Conservation (phyloP, 2,888 invertebrate species). For the Halictus quadricinctus region DNA sequence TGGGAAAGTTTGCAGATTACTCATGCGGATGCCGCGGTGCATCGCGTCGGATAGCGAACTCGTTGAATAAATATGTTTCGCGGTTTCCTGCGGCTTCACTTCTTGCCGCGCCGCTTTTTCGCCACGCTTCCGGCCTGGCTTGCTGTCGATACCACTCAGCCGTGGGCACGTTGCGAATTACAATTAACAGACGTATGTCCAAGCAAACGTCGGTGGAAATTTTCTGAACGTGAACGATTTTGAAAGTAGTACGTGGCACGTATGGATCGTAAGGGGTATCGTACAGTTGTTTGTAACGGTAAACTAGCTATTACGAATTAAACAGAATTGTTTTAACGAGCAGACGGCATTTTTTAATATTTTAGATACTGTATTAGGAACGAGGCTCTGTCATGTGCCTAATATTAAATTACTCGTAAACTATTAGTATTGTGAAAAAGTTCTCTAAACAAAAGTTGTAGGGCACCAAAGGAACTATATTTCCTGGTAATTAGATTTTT, state of each 20-base stretch:
- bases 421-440: neutral
- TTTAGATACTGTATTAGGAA: neutral
- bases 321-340: neutral
- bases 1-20: slow-evolving; percentile 78
- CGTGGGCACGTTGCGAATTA: neutral
- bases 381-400: neutral
- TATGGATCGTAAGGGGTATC: neutral
- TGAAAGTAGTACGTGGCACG: neutral
- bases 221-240: neutral
- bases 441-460: neutral
- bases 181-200: neutral
- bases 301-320: neutral
- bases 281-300: neutral
- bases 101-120: slow-evolving; percentile 29
- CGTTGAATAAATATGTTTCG: slow-evolving; percentile 73
- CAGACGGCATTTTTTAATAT: neutral
- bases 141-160: slow-evolving; percentile 8
- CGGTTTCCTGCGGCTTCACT: slow-evolving; percentile 52
- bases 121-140: neutral
- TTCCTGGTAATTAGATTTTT: neutral
- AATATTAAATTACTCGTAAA: neutral
- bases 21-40: slow-evolving; percentile 74
- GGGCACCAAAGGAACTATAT: neutral
- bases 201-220: neutral
- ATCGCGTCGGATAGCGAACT: slow-evolving; percentile 71